These are phyloP conservation scores for Ammodytes marinus DNA, from an alignment of 2,113 vertebrate genomes.

Conservation along the genomic window DNA sequence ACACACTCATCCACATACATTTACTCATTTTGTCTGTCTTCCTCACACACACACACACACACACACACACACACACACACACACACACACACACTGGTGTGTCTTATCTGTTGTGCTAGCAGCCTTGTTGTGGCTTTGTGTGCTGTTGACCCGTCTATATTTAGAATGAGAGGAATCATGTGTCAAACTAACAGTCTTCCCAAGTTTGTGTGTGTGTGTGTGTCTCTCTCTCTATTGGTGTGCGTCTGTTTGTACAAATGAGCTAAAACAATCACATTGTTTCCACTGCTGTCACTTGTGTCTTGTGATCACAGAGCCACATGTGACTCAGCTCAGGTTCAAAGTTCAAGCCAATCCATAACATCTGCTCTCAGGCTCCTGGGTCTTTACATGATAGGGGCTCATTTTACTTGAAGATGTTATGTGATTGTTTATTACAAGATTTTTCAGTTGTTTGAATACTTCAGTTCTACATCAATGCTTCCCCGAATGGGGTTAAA, in stretches of 20 bases:
- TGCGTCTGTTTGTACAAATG: slow-evolving; percentile 48
- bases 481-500: slow-evolving; percentile 8
- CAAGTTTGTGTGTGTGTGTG: slow-evolving; percentile 25
- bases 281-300: slow-evolving; percentile 53
- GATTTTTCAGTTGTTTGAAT: slow-evolving; percentile 4
- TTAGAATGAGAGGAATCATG: slow-evolving; percentile 78
- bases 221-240: slow-evolving; percentile 25
- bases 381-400: neutral
- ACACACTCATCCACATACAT: neutral
- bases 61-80: too few species aligned
- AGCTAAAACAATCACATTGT: slow-evolving; percentile 67
- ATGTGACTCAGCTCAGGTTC: slow-evolving; percentile 41
- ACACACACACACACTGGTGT: too few species aligned
- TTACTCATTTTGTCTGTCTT: too few species aligned
- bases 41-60: neutral
- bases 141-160: slow-evolving; percentile 78
- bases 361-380: neutral
- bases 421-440: neutral
- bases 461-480: neutral
- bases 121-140: slow-evolving; percentile 75
- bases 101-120: slow-evolving; percentile 72
- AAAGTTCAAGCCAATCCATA: slow-evolving; percentile 11
- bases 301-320: slow-evolving; percentile 58
- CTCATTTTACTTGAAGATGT: neutral
- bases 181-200: slow-evolving; percentile 72